These are phyloP conservation scores for Tenthredo mesomela DNA, from an alignment of 2,888 invertebrate genomes.

Conservation along the genomic window DNA sequence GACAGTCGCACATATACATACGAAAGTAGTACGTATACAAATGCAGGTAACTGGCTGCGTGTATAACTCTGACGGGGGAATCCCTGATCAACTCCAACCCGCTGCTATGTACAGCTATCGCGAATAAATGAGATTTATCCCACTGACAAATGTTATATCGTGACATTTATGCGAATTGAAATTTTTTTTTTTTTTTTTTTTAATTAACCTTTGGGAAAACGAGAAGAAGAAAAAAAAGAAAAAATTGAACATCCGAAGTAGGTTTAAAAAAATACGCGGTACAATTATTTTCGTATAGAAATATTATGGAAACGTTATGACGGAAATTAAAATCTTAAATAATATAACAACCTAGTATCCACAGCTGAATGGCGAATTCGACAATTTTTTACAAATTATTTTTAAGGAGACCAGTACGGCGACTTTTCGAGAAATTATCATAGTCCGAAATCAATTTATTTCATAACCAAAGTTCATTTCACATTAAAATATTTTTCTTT, in stretches of 20 bases:
- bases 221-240: not conserved
- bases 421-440: too few species aligned
- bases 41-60: not conserved
- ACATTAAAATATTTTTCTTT: too few species aligned
- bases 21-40: not conserved
- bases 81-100: constrained; percentile 39
- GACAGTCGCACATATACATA: not conserved
- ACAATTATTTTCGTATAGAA: too few species aligned
- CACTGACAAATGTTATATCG: not conserved
- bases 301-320: too few species aligned
- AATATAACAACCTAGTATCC: too few species aligned
- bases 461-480: too few species aligned
- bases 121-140: constrained; percentile 16
- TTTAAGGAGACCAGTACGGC: too few species aligned
- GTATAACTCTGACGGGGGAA: constrained; percentile 19
- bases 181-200: not conserved
- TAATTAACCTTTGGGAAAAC: not conserved
- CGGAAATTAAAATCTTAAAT: too few species aligned
- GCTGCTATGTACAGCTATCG: not conserved
- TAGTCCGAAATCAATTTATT: too few species aligned
- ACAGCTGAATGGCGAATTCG: too few species aligned
- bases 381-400: too few species aligned
- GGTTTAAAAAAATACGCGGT: too few species aligned
- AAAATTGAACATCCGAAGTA: not conserved
- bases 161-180: not conserved